phyloP scores from a whole-genome alignment of 1,140 invertebrate species.

The Zaprionus camerounensis region DNA sequence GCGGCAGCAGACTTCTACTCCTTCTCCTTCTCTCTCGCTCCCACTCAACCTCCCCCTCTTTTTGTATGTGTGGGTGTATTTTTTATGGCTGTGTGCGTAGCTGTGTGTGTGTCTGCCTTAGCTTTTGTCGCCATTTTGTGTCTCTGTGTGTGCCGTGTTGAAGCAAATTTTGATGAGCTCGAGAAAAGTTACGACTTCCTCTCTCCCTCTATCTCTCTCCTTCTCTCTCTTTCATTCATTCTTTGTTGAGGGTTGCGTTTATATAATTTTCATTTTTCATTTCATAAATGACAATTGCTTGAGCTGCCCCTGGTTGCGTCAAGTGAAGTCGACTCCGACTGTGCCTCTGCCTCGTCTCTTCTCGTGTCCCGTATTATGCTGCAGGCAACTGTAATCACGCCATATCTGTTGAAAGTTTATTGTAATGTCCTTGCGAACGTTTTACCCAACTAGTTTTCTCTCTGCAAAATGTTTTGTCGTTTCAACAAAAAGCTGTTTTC shows the following conservation, averaged over 20 bases:
- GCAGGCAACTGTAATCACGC: constrained; percentile 76
- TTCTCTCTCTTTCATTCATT: background rate
- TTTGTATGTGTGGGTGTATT: constrained; percentile 41
- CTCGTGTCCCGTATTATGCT: constrained; percentile 31
- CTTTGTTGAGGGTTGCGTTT: constrained; percentile 33
- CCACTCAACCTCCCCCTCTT: background rate
- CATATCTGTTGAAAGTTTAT: constrained; percentile 81
- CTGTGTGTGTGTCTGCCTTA: constrained; percentile 25
- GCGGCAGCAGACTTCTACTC: constrained; percentile 5
- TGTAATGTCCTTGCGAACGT: constrained; percentile 45
- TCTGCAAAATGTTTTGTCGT: background rate
- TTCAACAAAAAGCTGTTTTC: constrained; percentile 14
- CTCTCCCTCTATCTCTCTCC: background rate
- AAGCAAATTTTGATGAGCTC: constrained; percentile 77
- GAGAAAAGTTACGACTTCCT: constrained; percentile 56
- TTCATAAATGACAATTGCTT: constrained; percentile 74
- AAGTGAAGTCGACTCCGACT: background rate
- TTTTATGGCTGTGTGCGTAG: constrained; percentile 4
- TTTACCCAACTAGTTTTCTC: constrained; percentile 1
- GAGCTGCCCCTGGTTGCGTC: constrained; percentile 9
- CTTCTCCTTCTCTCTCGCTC: constrained; percentile 1
- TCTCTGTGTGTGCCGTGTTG: constrained; percentile 37
- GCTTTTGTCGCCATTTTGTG: constrained; percentile 69
- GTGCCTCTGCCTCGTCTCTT: background rate
- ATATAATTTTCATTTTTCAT: constrained; percentile 74